These are phyloP conservation scores for Furnarius figulus DNA, from an alignment of 2,113 vertebrate genomes.

Conservation along the genomic window DNA sequence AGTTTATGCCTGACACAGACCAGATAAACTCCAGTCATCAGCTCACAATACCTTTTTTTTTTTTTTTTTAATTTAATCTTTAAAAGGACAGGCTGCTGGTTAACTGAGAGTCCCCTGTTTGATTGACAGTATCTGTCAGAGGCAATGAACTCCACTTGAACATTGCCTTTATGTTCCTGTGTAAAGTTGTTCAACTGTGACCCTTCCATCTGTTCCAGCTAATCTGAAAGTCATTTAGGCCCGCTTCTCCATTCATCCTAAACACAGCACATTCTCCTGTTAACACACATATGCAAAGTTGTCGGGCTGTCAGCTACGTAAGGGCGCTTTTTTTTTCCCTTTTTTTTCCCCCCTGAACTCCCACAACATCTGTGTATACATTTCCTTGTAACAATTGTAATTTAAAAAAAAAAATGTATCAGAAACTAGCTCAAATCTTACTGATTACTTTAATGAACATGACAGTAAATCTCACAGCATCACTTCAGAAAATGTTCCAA, in stretches of 20 bases:
- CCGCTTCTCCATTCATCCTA: slow-evolving; percentile 77
- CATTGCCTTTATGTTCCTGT: slow-evolving; percentile 85
- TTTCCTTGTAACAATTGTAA: not conserved
- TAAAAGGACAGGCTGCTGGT: slow-evolving; percentile 74
- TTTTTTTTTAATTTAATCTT: slow-evolving; percentile 64
- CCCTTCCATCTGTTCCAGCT: slow-evolving; percentile 92
- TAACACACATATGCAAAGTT: slow-evolving; percentile 85
- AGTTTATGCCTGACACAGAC: slow-evolving; percentile 56
- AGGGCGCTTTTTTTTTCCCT: not conserved
- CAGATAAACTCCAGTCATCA: slow-evolving; percentile 70
- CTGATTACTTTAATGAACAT: not conserved
- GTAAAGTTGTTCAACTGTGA: slow-evolving; percentile 92
- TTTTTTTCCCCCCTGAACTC: slow-evolving; percentile 14
- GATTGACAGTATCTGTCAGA: slow-evolving; percentile 90
- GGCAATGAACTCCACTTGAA: slow-evolving; percentile 88
- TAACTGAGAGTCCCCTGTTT: slow-evolving; percentile 73
- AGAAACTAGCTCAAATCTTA: not conserved
- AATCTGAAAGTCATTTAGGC: slow-evolving; percentile 90
- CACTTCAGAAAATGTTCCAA: not conserved
- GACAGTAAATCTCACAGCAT: not conserved
- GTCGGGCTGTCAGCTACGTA: slow-evolving; percentile 76
- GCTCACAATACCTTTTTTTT: slow-evolving; percentile 64
- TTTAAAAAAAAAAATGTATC: not conserved
- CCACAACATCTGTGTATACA: slow-evolving; percentile 76
- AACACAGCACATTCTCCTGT: slow-evolving; percentile 80